A percentile compares a stretch with the other conserved stretches of the same genome.
Conservation (phyloP, 2,797 vertebrate species). For the Yasuhikotakia modesta region DNA sequence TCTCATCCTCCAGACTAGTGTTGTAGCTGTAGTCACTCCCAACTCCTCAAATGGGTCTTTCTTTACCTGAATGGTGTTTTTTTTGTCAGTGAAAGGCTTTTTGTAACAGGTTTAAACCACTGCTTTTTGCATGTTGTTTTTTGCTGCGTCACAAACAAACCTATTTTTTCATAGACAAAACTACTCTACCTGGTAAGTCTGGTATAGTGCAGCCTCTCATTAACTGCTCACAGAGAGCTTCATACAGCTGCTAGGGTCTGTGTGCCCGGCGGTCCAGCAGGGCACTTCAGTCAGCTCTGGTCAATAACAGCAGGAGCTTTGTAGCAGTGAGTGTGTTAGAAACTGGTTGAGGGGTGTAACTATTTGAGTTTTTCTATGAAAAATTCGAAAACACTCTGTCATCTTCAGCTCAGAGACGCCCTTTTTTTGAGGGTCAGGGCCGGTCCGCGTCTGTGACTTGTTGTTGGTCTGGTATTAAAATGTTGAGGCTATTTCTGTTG, state of each 20-base stretch:
- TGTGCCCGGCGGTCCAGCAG: constrained; percentile 38
- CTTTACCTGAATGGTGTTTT: not conserved
- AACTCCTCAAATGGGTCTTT: constrained; percentile 7
- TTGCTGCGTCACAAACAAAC: constrained; percentile 37
- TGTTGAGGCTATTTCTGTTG: constrained; percentile 18
- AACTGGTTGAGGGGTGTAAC: constrained; percentile 23
- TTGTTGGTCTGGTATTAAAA: constrained; percentile 1
- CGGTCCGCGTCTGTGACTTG: constrained; percentile 3
- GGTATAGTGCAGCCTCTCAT: constrained; percentile 46
- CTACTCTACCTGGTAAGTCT: constrained; percentile 41
- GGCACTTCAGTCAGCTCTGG: constrained; percentile 37
- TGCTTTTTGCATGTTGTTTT: constrained; percentile 30
- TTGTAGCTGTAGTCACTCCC: not conserved
- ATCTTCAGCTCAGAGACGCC: constrained; percentile 27
- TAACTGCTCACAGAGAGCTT: constrained; percentile 32
- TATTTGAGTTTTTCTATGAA: constrained; percentile 15
- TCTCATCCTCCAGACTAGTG: constrained; percentile 7
- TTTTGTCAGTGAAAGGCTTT: constrained; percentile 21
- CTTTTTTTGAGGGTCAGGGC: constrained; percentile 10
- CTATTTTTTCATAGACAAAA: constrained; percentile 37
- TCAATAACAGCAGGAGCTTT: constrained; percentile 48
- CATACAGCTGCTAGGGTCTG: constrained; percentile 39
- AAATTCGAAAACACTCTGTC: not conserved
- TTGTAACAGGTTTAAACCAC: constrained; percentile 29
- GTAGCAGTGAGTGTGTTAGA: constrained; percentile 30